These are phyloP conservation scores for Phthorimaea operculella DNA, from an alignment of 1,140 invertebrate species.

Conservation along the genomic window DNA sequence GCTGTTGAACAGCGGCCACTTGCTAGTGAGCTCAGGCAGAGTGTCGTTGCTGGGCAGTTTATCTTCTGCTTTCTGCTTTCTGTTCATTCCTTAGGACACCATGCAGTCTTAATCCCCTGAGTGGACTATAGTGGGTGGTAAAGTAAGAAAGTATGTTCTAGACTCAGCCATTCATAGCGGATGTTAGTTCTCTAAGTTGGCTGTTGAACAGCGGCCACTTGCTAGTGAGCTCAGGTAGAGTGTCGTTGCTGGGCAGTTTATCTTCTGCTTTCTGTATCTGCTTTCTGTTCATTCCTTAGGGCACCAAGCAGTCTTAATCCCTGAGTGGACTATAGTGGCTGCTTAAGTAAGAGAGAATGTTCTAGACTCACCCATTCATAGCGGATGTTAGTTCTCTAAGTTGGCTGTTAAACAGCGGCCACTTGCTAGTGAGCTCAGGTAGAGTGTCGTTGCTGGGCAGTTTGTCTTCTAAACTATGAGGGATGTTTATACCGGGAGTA, in stretches of 20 bases:
- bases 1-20: constrained; percentile 22
- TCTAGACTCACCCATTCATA: constrained; percentile 37
- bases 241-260: constrained; percentile 27
- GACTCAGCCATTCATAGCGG: constrained; percentile 37
- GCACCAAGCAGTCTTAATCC: too few species aligned
- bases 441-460: constrained; percentile 26
- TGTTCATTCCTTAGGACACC: too few species aligned
- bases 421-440: constrained; percentile 24
- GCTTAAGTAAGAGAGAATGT: too few species aligned
- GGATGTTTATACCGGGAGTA: too few species aligned
- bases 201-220: constrained; percentile 26
- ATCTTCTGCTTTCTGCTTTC: too few species aligned
- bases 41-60: constrained; percentile 28
- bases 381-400: constrained; percentile 29
- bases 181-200: constrained; percentile 29
- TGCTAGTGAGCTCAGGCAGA: constrained; percentile 21
- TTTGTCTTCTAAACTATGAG: constrained; percentile 38
- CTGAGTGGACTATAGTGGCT: too few species aligned
- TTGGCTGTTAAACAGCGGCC: constrained; percentile 23
- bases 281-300: too few species aligned
- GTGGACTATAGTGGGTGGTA: too few species aligned
- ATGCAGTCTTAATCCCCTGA: too few species aligned
- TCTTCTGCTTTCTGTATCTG: too few species aligned
- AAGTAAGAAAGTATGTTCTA: too few species aligned
- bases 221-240: constrained; percentile 19